phyloP scores from a whole-genome alignment of 1,140 invertebrate species.

The Oreohelix idahoensis region DNA sequence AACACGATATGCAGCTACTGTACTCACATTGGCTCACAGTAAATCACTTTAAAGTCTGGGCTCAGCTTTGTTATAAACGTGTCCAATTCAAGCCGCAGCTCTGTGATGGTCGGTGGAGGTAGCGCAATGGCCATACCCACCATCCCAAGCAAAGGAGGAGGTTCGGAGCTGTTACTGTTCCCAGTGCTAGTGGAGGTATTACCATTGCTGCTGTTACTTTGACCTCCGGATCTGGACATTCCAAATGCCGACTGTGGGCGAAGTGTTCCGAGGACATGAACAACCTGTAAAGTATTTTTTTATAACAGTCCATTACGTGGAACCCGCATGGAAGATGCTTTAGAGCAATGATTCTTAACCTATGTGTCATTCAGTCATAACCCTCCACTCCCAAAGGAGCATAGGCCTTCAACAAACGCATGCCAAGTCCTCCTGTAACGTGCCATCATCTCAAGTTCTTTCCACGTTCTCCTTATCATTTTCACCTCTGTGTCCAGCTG shows the following conservation, averaged over 20 bases:
- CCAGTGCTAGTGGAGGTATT: not conserved
- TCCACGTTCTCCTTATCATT: too few species aligned
- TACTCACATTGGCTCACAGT: conserved; percentile 93
- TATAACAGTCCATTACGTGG: too few species aligned
- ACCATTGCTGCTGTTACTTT: not conserved
- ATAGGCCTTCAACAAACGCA: too few species aligned
- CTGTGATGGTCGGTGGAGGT: conserved; percentile 95
- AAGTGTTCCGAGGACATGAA: conserved; percentile 89
- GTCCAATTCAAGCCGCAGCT: conserved; percentile 94
- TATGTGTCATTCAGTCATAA: too few species aligned
- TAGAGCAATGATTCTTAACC: too few species aligned
- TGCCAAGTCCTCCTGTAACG: too few species aligned
- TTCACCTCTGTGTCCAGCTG: too few species aligned
- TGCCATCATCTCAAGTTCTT: too few species aligned
- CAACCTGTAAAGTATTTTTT: conserved; percentile 89
- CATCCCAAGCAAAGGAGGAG: conserved; percentile 90
- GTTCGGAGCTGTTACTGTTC: conserved; percentile 74
- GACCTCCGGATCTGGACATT: conserved; percentile 78
- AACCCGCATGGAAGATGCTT: too few species aligned
- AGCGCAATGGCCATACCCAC: conserved; percentile 94
- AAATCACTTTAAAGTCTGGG: conserved; percentile 95
- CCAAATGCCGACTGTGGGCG: conserved; percentile 93
- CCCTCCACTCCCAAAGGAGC: too few species aligned
- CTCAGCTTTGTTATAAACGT: conserved; percentile 97
- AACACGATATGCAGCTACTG: too few species aligned